Percentiles rank a stretch among this genome's conserved stretches.
Conservation (phyloP, 1,140 invertebrate species). For the Aphelinus certus region DNA sequence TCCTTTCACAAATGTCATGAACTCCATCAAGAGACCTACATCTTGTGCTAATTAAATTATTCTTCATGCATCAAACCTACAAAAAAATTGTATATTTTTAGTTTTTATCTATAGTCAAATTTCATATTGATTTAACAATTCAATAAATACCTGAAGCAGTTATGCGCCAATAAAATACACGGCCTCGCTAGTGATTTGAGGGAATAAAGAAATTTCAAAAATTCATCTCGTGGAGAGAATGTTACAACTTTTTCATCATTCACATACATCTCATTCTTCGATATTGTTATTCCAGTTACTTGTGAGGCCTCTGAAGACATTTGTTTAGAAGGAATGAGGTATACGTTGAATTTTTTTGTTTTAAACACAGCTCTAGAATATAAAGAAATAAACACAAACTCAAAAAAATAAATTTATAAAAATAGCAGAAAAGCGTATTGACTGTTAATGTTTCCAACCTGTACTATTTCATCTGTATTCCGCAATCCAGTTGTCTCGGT, state of each 20-base stretch:
- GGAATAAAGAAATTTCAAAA: conserved; percentile 28
- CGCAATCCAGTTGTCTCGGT: conserved; percentile 34
- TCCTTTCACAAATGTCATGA: conserved; percentile 32
- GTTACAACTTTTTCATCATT: conserved; percentile 17
- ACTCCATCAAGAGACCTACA: conserved; percentile 19
- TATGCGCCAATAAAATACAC: conserved; percentile 34
- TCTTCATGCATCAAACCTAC: conserved; percentile 32
- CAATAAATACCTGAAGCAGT: conserved; percentile 34
- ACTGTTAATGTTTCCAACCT: conserved; percentile 17
- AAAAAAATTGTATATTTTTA: conserved; percentile 1
- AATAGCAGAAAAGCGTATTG: not conserved
- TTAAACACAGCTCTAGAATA: conserved; percentile 16
- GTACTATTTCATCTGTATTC: conserved; percentile 27
- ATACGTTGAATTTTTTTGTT: conserved; percentile 19
- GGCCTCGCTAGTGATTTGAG: conserved; percentile 12
- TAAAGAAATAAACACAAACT: not conserved
- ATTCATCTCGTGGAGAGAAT: conserved; percentile 8
- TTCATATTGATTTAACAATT: too few relatives aligned
- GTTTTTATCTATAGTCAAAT: too few relatives aligned
- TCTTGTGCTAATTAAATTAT: conserved; percentile 18
- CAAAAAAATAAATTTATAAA: not conserved
- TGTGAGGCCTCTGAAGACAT: conserved; percentile 15
- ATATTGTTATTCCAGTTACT: conserved; percentile 20
- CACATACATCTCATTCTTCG: conserved; percentile 25
- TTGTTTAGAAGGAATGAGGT: conserved; percentile 31